Conservation (phyloP, 2,113 vertebrate genomes). For the Falco punctatus region DNA sequence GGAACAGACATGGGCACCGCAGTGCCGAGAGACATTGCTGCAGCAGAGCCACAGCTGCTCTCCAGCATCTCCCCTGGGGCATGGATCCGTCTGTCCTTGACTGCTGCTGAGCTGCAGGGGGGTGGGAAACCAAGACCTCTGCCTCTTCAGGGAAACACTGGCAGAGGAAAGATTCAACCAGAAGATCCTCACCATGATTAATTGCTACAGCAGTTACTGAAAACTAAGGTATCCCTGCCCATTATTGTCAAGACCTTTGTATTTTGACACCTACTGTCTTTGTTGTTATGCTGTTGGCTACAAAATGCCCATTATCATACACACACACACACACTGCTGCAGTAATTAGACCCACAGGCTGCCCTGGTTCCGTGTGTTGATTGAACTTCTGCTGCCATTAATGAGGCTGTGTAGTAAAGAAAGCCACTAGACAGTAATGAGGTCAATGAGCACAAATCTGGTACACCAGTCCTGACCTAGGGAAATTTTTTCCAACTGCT, state of each 20-base stretch:
- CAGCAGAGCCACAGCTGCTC: neutral
- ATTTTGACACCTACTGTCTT: neutral
- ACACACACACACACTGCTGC: accelerated
- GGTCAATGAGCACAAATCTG: neutral
- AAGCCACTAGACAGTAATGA: neutral
- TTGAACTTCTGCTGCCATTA: neutral
- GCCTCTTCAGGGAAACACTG: neutral
- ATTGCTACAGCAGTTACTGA: neutral
- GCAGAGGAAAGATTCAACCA: neutral
- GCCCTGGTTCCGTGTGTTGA: neutral
- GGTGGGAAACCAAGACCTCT: neutral
- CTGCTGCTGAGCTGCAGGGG: accelerated
- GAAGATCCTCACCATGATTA: neutral
- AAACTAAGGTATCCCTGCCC: neutral
- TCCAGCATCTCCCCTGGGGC: accelerated
- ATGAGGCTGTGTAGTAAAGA: neutral
- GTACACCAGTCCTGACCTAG: accelerated
- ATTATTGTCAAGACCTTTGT: accelerated
- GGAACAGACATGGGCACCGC: accelerated
- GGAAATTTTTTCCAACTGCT: neutral
- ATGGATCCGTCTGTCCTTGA: accelerated
- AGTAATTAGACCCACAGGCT: neutral
- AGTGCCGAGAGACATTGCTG: accelerated
- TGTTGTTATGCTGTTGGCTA: neutral
- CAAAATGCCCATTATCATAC: neutral